Evolutionary conservation across 2,113 vertebrate species (phyloP).

Genomic region (Petrocephalus zakoni): DNA sequence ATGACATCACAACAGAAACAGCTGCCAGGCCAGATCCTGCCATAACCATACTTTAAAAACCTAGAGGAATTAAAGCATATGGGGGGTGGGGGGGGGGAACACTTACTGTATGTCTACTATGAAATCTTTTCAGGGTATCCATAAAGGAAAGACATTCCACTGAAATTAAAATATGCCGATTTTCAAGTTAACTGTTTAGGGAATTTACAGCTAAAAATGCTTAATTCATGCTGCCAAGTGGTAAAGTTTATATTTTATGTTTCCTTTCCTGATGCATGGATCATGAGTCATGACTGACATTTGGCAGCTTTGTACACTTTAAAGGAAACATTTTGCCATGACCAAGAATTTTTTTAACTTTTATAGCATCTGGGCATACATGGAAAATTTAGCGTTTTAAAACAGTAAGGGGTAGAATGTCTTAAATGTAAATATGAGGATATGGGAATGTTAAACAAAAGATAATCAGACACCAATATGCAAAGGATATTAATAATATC

Average conservation of each 20-base stretch:
- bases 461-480: background rate
- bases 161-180: background rate
- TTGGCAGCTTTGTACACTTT: background rate
- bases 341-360: background rate
- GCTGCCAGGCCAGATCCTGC: conserved; percentile 3
- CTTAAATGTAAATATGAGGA: background rate
- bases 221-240: background rate
- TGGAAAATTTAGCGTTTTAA: background rate
- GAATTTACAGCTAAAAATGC: background rate
- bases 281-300: background rate
- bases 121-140: background rate
- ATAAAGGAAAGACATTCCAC: background rate
- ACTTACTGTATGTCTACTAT: background rate
- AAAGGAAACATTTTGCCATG: background rate
- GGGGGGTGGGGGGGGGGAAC: background rate
- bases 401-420: background rate
- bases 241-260: background rate
- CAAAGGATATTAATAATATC: background rate
- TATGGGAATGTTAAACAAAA: background rate
- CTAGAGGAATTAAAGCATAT: background rate
- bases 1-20: conserved; percentile 1
- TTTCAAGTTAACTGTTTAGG: background rate
- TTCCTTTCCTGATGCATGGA: background rate
- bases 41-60: background rate
- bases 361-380: background rate